Percentiles rank a stretch among this genome's conserved stretches.
phyloP scores from a whole-genome alignment of 2,888 invertebrate genomes.

The Eretmocerus hayati region DNA sequence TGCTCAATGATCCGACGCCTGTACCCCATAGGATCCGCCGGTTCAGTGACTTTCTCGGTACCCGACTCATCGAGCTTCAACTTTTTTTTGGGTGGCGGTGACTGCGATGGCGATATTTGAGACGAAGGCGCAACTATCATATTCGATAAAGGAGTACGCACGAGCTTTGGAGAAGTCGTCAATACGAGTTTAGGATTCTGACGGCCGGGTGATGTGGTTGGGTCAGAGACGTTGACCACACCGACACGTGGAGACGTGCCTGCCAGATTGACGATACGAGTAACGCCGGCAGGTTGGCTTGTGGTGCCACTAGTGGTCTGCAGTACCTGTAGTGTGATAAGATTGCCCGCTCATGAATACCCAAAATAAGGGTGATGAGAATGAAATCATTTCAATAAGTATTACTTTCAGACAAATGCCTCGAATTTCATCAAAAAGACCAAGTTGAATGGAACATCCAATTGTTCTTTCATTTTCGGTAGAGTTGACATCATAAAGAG shows the following conservation, averaged over 20 bases:
- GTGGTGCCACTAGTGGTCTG: constrained; percentile 38
- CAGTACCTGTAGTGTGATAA: constrained; percentile 34
- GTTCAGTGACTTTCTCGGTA: constrained; percentile 23
- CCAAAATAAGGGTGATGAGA: background rate
- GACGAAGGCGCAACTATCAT: constrained; percentile 41
- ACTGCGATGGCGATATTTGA: background rate
- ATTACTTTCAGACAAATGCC: constrained; percentile 45
- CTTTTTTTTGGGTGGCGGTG: constrained; percentile 47
- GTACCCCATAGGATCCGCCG: constrained; percentile 49
- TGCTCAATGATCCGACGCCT: constrained; percentile 66
- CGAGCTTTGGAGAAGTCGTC: constrained; percentile 43
- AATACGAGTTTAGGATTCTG: constrained; percentile 42
- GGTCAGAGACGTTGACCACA: constrained; percentile 35
- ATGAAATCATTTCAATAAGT: background rate
- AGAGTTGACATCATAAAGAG: constrained; percentile 28
- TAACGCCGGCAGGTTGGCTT: constrained; percentile 48
- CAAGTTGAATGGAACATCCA: constrained; percentile 30
- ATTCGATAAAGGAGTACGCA: constrained; percentile 41
- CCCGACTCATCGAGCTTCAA: constrained; percentile 45
- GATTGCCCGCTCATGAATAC: no score
- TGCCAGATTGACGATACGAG: constrained; percentile 50
- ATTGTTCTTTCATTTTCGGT: constrained; percentile 31
- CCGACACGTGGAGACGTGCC: constrained; percentile 36
- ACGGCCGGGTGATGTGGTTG: constrained; percentile 35
- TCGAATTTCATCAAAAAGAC: constrained; percentile 30